A percentile compares a stretch with the other conserved stretches of the same genome.
These are phyloP conservation scores for Anhinga anhinga DNA, from an alignment of 2,113 vertebrate species.

Conservation along the genomic window DNA sequence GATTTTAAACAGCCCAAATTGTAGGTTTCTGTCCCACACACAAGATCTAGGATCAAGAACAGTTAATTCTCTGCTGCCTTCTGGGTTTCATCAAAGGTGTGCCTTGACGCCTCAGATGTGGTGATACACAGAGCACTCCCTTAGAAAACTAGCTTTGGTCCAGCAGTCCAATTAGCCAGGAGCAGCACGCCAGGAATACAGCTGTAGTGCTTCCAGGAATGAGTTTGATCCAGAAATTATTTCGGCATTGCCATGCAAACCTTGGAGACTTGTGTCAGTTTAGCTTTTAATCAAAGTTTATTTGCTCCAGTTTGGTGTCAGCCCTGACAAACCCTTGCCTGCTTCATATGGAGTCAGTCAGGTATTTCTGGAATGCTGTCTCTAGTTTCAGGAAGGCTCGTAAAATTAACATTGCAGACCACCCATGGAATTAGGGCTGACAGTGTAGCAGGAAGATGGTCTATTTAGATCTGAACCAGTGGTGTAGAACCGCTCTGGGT, in stretches of 20 bases:
- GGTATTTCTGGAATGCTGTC: background rate
- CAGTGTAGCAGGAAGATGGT: background rate
- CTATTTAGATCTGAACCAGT: background rate
- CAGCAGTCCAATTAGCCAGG: background rate
- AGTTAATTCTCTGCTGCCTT: background rate
- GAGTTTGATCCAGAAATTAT: background rate
- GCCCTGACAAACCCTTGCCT: background rate
- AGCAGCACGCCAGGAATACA: background rate
- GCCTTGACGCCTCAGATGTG: background rate
- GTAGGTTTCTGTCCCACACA: background rate
- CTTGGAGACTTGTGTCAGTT: background rate
- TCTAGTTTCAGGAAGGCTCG: background rate
- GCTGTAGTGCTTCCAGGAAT: background rate
- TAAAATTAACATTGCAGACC: background rate
- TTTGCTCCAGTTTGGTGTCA: background rate
- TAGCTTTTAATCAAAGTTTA: background rate
- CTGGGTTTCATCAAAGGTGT: background rate
- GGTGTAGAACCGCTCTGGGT: background rate
- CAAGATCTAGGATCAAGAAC: background rate
- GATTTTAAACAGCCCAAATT: background rate
- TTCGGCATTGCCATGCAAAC: background rate
- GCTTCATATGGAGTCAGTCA: background rate
- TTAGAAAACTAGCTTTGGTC: background rate
- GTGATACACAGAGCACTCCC: background rate
- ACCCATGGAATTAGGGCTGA: background rate